A percentile compares a stretch with the other conserved stretches of the same genome.
Evolutionary conservation across 2,113 vertebrate species (phyloP).

Genomic region (Antechinus stuartii): DNA sequence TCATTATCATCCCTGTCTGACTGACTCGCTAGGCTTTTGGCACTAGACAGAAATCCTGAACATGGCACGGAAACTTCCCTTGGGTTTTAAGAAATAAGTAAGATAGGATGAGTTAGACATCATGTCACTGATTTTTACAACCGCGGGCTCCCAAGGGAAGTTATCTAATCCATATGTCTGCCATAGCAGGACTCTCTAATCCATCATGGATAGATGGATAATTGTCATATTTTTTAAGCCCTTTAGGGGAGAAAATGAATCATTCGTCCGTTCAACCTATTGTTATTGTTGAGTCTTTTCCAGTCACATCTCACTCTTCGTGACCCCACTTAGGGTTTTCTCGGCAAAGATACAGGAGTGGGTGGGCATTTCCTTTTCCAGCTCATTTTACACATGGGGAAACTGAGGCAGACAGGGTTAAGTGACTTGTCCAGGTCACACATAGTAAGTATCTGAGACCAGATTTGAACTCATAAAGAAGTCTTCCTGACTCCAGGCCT

Average conservation of each 20-base stretch:
- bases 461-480: background rate
- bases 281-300: background rate
- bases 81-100: conserved; percentile 26
- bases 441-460: background rate
- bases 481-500: background rate
- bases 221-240: conserved; percentile 20
- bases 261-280: background rate
- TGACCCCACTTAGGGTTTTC: background rate
- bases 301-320: background rate
- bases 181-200: background rate
- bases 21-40: background rate
- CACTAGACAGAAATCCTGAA: conserved; percentile 29
- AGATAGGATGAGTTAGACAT: background rate
- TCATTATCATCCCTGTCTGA: background rate
- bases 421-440: background rate
- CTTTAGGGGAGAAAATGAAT: conserved; percentile 28
- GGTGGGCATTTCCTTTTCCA: background rate
- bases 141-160: background rate
- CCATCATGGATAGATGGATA: background rate
- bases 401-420: background rate
- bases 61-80: background rate
- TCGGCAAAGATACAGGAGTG: background rate
- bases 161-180: background rate
- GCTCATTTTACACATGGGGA: background rate
- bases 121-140: conserved; percentile 4